Evolutionary conservation across 2,888 invertebrate species (phyloP).

Genomic region (Xestia xanthographa): DNA sequence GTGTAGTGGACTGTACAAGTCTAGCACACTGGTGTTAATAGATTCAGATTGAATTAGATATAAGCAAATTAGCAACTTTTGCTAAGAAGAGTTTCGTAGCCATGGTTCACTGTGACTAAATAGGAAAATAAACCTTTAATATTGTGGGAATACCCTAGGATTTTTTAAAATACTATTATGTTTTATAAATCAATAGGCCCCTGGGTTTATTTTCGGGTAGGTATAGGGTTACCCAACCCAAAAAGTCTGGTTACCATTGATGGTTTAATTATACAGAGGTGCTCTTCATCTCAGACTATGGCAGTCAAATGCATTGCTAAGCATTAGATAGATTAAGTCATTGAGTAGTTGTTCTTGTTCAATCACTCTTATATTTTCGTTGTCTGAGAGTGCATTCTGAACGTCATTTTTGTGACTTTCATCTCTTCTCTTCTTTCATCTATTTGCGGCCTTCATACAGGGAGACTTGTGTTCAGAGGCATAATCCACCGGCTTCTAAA

Average conservation of each 20-base stretch:
- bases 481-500: neutral
- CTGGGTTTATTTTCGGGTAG: neutral
- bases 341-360: neutral
- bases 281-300: neutral
- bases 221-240: neutral
- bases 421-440: no score
- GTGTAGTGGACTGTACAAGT: neutral
- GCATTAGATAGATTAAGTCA: no score
- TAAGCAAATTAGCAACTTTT: neutral
- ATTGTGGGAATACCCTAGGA: neutral
- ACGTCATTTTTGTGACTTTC: neutral
- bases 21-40: slow-evolving; percentile 20
- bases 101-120: neutral
- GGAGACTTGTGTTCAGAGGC: neutral
- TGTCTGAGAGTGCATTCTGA: neutral
- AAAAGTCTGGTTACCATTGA: neutral
- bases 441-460: neutral
- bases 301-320: neutral
- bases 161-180: neutral
- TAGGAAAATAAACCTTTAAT: neutral
- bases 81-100: neutral
- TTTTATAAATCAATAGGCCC: neutral
- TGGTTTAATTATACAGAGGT: neutral
- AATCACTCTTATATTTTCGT: neutral
- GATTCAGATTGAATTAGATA: neutral